phyloP scores from a whole-genome alignment of 2,113 vertebrate species.

The Myocastor coypus region DNA sequence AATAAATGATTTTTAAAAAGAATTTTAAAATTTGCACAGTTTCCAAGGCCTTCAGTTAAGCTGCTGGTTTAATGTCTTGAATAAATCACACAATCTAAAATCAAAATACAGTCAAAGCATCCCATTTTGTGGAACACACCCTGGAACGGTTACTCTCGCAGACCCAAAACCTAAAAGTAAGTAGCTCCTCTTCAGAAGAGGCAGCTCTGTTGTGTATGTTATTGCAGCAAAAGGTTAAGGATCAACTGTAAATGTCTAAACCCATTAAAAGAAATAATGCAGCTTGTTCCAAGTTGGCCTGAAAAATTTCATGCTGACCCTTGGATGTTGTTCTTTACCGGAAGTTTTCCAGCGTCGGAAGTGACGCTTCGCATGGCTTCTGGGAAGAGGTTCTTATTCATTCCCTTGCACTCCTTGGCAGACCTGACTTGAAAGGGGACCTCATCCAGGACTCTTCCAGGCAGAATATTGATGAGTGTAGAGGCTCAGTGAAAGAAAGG shows the following conservation, averaged over 20 bases:
- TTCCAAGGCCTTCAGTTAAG: not conserved
- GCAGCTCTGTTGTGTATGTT: not conserved
- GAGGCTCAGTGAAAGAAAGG: not conserved
- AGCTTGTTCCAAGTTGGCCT: conserved; percentile 36
- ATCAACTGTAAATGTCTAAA: conserved; percentile 8
- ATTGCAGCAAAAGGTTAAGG: conserved; percentile 24
- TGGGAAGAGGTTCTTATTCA: conserved; percentile 54
- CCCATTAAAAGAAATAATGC: conserved; percentile 56
- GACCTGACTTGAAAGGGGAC: conserved; percentile 18
- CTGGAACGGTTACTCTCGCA: conserved; percentile 2
- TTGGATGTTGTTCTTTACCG: conserved; percentile 54
- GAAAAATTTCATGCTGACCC: conserved; percentile 55
- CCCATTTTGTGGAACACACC: not conserved
- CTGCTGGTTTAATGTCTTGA: conserved; percentile 37
- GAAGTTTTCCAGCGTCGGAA: conserved; percentile 44
- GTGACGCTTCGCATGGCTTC: not conserved
- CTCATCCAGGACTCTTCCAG: conserved; percentile 5
- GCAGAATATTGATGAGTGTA: conserved; percentile 46
- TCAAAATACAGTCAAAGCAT: not conserved
- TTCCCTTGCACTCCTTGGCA: conserved; percentile 3
- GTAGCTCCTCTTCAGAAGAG: not conserved
- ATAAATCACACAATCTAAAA: conserved; percentile 30
- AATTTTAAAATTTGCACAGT: not conserved
- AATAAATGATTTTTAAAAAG: no score
- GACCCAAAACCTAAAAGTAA: conserved; percentile 15